Evolutionary conservation across 2,888 invertebrate genomes (phyloP), one percentile per base, ranked within the genome.

Genomic region (Deilephila elpenor): DNA sequence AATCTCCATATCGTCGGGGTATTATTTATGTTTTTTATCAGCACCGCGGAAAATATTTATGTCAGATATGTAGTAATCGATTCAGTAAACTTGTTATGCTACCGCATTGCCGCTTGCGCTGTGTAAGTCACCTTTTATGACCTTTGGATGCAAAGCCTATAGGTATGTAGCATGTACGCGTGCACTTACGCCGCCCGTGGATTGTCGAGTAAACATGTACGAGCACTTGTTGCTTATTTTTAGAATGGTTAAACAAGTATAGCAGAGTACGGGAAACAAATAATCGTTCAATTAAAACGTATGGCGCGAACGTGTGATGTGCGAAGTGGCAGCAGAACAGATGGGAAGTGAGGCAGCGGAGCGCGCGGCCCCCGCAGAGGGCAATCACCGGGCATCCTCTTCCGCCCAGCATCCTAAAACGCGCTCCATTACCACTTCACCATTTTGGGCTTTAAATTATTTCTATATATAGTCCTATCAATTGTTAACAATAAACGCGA

Each of bases 371-470:
- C 62, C 75, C 85, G 29, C 67, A 51, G 67, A 81, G 90, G 88
- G 86, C 91, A 90, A 88, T 89, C 89, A 90, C 90, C 89, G 88
- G 84, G 83, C 84, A 88, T 88, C 88, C 89, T 88, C 87, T 89
- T 91, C 91, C 91, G 89, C 76, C 79, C 83, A 83, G 82, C 79
- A 77, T 82, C 81, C 83, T 82, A 77, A 44, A 81, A 70, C 32
- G 61, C 51, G 32, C 61, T 60, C 61, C 29, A 59, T 71, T 71
- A 5, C 67, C 25, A 67, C 44, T 64, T 64, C 67, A 67, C 51
- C 17, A 25, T 51, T 51, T 67, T 67, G 44, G 56, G 8, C 44
- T 67, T 60, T 67, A 51, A 51, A 67, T 20, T 3, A 20, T 51
- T 20, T 20, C 25, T 44, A 51, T 67, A 17, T 25, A 44, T 14